Conservation (phyloP, 2,888 invertebrate genomes). For the Pammene fasciana region DNA sequence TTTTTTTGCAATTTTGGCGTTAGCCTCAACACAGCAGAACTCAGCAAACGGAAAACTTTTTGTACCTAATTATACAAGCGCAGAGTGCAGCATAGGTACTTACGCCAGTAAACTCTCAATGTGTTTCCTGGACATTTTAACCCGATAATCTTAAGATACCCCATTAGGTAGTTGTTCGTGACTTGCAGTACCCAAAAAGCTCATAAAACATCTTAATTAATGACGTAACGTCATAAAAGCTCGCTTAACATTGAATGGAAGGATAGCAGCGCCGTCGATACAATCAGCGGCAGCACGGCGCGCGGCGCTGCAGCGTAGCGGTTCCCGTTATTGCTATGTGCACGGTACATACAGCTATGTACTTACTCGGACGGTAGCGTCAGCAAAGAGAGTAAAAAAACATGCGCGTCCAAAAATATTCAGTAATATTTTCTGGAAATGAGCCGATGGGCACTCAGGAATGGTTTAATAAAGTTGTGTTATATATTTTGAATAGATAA, state of each 20-base stretch:
- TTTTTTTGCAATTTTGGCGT: too few relatives aligned
- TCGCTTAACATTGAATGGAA: conserved; percentile 50
- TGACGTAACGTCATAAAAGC: conserved; percentile 36
- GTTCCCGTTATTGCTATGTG: conserved; percentile 74
- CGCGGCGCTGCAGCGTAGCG: conserved; percentile 54
- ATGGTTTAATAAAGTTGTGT: too few relatives aligned
- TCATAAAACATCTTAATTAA: conserved; percentile 38
- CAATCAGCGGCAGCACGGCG: conserved; percentile 39
- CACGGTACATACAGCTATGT: conserved; percentile 59
- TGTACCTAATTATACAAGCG: too few relatives aligned
- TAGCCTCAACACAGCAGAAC: too few relatives aligned
- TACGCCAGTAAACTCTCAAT: too few relatives aligned
- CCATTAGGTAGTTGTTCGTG: conserved; percentile 26
- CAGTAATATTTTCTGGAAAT: background rate
- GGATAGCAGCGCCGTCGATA: conserved; percentile 42
- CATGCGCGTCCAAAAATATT: background rate
- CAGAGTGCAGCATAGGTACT: too few relatives aligned
- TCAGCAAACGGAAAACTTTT: too few relatives aligned
- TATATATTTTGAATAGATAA: too few relatives aligned
- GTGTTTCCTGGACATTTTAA: background rate
- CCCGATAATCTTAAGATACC: background rate
- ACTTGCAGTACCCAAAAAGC: conserved; percentile 25
- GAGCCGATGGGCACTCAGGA: too few relatives aligned
- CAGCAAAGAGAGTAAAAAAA: conserved; percentile 42
- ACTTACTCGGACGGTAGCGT: conserved; percentile 52